These are phyloP conservation scores for Peribatodes rhomboidaria DNA, from an alignment of 2,888 invertebrate species.

Conservation along the genomic window DNA sequence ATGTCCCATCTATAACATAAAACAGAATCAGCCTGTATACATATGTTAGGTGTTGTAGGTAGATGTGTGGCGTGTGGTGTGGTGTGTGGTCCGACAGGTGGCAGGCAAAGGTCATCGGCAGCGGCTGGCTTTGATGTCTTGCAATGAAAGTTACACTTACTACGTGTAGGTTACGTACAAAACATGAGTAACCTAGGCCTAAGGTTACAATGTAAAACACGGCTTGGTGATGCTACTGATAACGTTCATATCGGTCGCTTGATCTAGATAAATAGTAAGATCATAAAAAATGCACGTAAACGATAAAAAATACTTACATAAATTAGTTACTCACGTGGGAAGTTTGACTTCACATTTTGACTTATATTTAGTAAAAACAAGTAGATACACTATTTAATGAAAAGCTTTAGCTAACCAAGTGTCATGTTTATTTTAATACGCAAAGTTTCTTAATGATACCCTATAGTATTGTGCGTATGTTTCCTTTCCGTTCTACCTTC, in stretches of 20 bases:
- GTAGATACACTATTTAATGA: too few species aligned
- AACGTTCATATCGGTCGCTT: background rate
- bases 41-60: background rate
- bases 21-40: background rate
- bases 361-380: too few species aligned
- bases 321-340: too few species aligned
- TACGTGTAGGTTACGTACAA: background rate
- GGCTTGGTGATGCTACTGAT: background rate
- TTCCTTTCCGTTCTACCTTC: too few species aligned
- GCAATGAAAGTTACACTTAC: background rate
- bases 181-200: background rate
- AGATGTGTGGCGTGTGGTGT: background rate
- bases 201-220: too few species aligned
- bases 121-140: conserved; percentile 31
- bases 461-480: too few species aligned
- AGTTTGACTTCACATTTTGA: too few species aligned
- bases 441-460: too few species aligned
- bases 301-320: too few species aligned
- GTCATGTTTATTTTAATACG: too few species aligned
- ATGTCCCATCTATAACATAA: background rate
- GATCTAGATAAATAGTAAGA: background rate
- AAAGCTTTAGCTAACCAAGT: too few species aligned
- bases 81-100: conserved; percentile 28
- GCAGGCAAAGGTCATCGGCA: conserved; percentile 27
- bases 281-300: too few species aligned